Evolutionary conservation across 2,888 invertebrate genomes (phyloP).

Genomic region (Entomobrya proxima): DNA sequence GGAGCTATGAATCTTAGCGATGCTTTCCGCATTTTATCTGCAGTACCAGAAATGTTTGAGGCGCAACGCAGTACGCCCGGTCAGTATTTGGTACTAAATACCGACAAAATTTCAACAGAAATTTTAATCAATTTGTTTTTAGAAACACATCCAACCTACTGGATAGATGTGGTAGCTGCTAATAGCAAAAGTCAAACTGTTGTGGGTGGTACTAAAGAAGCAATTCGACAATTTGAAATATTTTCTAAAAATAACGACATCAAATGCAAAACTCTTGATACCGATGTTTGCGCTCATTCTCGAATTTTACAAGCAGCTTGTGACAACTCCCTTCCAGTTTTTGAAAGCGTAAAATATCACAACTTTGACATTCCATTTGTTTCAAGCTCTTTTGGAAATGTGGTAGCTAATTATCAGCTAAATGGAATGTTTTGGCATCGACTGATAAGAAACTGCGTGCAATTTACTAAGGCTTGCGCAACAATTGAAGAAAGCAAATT

Average conservation of each 20-base stretch:
- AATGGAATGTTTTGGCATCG: neutral
- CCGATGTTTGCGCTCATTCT: no score
- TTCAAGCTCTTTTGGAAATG: conserved; percentile 18
- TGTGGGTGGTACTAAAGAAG: neutral
- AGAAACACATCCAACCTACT: neutral
- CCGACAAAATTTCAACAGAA: neutral
- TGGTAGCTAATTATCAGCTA: neutral
- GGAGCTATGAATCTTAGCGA: neutral
- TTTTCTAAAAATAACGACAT: neutral
- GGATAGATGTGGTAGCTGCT: neutral
- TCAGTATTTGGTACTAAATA: neutral
- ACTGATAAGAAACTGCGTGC: neutral
- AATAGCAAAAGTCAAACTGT: conserved; percentile 2
- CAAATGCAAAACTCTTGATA: neutral
- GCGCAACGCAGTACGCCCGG: neutral
- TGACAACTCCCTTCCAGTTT: no score
- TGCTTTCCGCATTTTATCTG: neutral
- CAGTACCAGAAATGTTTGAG: neutral
- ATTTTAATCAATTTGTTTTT: neutral
- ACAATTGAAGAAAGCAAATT: neutral
- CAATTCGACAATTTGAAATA: neutral
- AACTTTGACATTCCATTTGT: neutral
- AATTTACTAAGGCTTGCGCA: neutral
- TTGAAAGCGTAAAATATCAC: no score
- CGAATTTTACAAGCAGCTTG: no score